Conservation (phyloP, 2,113 vertebrate genomes). For the Cyprinodon brontotheroides region DNA sequence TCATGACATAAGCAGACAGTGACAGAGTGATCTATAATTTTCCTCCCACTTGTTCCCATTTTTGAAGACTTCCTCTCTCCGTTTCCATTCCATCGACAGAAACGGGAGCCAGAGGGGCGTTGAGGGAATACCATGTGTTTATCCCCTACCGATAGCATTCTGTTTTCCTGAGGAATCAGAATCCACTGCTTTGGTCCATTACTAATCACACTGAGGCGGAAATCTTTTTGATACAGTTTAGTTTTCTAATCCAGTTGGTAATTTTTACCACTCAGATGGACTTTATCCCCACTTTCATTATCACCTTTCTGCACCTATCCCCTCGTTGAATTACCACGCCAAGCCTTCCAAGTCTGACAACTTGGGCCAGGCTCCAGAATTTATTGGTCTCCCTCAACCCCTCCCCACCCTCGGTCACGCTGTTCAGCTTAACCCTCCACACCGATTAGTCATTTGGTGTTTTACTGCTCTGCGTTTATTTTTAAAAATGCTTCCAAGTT, state of each 20-base stretch:
- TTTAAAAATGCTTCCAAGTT: constrained; percentile 62
- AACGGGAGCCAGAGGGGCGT: constrained; percentile 51
- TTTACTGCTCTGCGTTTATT: constrained; percentile 62
- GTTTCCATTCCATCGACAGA: constrained; percentile 63
- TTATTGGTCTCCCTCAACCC: background rate
- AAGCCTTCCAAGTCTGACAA: constrained; percentile 43
- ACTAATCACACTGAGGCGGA: constrained; percentile 4
- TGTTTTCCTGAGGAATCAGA: background rate
- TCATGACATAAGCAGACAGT: constrained; percentile 71
- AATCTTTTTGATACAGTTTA: background rate
- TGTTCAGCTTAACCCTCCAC: constrained; percentile 35
- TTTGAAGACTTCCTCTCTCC: constrained; percentile 57
- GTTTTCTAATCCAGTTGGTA: too few relatives aligned
- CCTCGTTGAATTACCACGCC: constrained; percentile 7
- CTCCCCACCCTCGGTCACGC: constrained; percentile 22
- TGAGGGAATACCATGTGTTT: constrained; percentile 64
- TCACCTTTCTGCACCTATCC: constrained; percentile 2
- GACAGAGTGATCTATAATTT: constrained; percentile 71
- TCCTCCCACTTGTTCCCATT: constrained; percentile 40
- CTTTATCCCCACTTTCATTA: constrained; percentile 11
- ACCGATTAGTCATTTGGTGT: constrained; percentile 60
- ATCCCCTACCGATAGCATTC: constrained; percentile 23
- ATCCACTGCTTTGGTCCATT: background rate
- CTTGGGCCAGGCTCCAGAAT: constrained; percentile 43
- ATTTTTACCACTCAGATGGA: background rate